phyloP scores from a whole-genome alignment of 1,140 invertebrate species.

The Delia radicum region DNA sequence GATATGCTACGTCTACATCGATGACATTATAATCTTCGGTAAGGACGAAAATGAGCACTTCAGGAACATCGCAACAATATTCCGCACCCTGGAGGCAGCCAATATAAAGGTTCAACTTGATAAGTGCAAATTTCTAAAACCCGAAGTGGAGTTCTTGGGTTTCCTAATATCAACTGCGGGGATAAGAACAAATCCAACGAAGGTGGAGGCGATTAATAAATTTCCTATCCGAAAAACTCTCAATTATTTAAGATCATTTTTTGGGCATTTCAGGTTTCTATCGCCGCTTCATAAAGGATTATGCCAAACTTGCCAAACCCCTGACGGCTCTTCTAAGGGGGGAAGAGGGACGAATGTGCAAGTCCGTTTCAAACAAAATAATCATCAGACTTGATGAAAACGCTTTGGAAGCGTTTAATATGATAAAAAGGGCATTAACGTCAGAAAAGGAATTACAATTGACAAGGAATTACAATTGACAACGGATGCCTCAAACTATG shows the following conservation, averaged over 20 bases:
- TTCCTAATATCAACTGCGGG: background rate
- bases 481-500: too few relatives aligned
- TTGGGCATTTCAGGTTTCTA: constrained; percentile 9
- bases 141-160: too few relatives aligned
- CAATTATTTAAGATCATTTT: constrained; percentile 19
- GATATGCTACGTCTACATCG: too few relatives aligned
- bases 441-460: background rate
- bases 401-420: constrained; percentile 24
- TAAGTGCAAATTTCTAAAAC: too few relatives aligned
- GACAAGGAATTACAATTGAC: too few relatives aligned
- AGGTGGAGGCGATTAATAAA: constrained; percentile 30
- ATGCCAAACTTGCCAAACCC: too few relatives aligned
- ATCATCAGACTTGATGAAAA: background rate
- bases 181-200: background rate
- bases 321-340: background rate
- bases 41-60: too few relatives aligned
- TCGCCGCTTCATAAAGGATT: too few relatives aligned
- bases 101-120: too few relatives aligned
- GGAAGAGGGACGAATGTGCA: constrained; percentile 11
- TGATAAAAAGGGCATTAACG: constrained; percentile 11
- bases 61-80: too few relatives aligned
- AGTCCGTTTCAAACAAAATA: background rate
- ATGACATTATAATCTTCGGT: too few relatives aligned
- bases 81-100: too few relatives aligned
- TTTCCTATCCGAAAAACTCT: constrained; percentile 26